Conservation (phyloP, 2,797 vertebrate species). For the Phataginus tricuspis region DNA sequence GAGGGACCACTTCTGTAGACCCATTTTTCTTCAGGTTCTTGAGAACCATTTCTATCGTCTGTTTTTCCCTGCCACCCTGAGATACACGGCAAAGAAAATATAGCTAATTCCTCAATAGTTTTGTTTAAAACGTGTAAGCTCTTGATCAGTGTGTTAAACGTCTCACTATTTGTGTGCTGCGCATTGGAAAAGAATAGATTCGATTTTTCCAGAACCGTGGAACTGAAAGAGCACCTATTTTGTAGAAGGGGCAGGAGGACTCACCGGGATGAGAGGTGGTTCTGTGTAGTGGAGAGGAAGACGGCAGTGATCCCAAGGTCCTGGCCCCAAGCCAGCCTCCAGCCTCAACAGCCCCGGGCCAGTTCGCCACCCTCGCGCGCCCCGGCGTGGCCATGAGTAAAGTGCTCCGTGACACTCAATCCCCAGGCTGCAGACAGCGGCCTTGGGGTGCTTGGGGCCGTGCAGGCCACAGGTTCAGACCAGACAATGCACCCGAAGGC, state of each 20-base stretch:
- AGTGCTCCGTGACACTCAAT: not conserved
- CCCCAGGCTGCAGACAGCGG: not conserved
- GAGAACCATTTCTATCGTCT: not conserved
- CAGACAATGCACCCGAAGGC: accelerated
- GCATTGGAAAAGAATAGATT: not conserved
- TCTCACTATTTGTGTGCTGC: not conserved
- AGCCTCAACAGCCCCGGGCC: not conserved
- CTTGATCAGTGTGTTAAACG: not conserved
- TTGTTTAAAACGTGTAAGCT: not conserved
- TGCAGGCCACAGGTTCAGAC: not conserved
- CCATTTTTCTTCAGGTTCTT: not conserved
- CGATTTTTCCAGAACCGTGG: not conserved
- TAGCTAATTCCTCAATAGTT: not conserved
- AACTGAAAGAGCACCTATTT: not conserved
- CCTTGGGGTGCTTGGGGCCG: not conserved
- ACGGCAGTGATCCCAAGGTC: not conserved
- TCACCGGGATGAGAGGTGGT: accelerated
- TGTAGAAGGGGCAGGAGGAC: not conserved
- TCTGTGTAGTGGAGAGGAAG: not conserved
- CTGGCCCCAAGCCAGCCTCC: not conserved
- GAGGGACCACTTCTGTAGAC: not conserved
- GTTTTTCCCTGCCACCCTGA: not conserved
- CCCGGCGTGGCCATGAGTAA: not conserved
- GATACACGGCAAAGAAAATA: not conserved
- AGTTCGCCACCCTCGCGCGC: too few relatives aligned